phyloP scores from a whole-genome alignment of 2,888 invertebrate species.

The Drosophila meridionalis region DNA sequence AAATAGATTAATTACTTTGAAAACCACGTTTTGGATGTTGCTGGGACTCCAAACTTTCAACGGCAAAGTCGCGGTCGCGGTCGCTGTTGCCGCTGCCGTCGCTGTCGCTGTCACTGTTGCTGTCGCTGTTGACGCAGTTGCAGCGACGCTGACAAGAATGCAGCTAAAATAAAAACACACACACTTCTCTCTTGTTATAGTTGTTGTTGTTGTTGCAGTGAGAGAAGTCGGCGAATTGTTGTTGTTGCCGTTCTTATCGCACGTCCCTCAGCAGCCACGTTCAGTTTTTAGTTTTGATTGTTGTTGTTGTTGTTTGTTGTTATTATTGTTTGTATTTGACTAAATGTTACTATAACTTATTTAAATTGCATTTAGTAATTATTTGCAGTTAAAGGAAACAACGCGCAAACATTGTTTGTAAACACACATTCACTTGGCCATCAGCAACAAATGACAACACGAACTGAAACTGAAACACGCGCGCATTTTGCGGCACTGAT shows the following conservation, averaged over 20 bases:
- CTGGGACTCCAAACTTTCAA: conserved; percentile 40
- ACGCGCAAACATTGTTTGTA: conserved; percentile 24
- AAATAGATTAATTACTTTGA: conserved; percentile 52
- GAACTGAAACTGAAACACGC: conserved; percentile 61
- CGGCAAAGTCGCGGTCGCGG: conserved; percentile 15
- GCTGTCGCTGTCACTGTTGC: conserved; percentile 19
- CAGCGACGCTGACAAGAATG: conserved; percentile 51
- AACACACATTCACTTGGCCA: conserved; percentile 43
- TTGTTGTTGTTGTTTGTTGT: conserved; percentile 15
- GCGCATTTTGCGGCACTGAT: conserved; percentile 58
- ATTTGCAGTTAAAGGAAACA: conserved; percentile 19
- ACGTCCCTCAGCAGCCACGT: conserved; percentile 61
- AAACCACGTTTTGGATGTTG: conserved; percentile 40
- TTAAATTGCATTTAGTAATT: conserved; percentile 14
- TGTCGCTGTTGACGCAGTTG: conserved; percentile 24
- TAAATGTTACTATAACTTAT: conserved; percentile 24
- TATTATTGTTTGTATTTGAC: conserved; percentile 19
- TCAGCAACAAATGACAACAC: conserved; percentile 43
- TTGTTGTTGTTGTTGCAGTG: conserved; percentile 25
- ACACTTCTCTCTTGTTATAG: conserved; percentile 22
- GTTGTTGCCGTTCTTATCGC: conserved; percentile 64
- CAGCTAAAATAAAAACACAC: conserved; percentile 45
- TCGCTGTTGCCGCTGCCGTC: conserved; percentile 15
- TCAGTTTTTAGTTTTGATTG: conserved; percentile 44
- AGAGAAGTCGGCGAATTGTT: conserved; percentile 36